Conservation (phyloP, 2,113 vertebrate genomes). For the Leucopsar rothschildi region DNA sequence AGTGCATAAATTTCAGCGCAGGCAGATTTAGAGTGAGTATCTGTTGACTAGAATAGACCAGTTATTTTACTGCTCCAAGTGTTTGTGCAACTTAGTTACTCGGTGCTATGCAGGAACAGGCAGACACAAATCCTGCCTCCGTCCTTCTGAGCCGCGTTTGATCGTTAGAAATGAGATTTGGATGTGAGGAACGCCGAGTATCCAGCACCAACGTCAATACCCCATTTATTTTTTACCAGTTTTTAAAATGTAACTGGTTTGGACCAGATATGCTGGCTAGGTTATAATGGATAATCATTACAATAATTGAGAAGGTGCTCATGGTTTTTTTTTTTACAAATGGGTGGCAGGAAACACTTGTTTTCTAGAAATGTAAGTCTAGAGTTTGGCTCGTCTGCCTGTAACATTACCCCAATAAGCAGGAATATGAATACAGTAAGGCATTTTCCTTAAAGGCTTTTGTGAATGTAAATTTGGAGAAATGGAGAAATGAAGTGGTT, state of each 20-base stretch:
- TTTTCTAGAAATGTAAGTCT: not conserved
- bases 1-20: not conserved
- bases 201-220: not conserved
- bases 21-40: not conserved
- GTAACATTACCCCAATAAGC: not conserved
- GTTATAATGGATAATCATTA: not conserved
- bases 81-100: not conserved
- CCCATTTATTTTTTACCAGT: not conserved
- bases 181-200: rapidly evolving
- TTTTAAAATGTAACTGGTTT: not conserved
- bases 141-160: not conserved
- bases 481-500: not conserved
- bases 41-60: not conserved
- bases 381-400: not conserved
- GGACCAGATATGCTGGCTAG: not conserved
- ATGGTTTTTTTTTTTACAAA: rapidly evolving
- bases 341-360: not conserved
- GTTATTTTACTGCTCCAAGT: not conserved
- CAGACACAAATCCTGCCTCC: not conserved
- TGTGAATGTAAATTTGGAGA: not conserved
- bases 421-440: not conserved
- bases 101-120: not conserved
- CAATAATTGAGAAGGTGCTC: not conserved
- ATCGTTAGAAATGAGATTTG: not conserved
- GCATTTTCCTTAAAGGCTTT: not conserved